These are phyloP conservation scores for Sciaenops ocellatus DNA, from an alignment of 2,797 vertebrate genomes.

Conservation along the genomic window DNA sequence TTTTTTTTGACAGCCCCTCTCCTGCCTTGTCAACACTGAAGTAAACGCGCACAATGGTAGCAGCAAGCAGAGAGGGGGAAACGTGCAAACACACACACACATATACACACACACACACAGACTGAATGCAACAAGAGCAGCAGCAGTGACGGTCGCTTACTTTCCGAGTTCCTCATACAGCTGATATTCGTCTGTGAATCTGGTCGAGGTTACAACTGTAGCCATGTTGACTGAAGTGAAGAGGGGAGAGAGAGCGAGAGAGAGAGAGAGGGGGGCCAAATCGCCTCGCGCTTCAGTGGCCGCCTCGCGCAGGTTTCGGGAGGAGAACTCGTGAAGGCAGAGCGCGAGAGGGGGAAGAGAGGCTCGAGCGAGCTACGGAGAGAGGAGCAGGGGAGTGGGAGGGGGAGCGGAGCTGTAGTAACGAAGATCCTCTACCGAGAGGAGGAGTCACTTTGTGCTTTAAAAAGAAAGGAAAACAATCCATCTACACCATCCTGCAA, in stretches of 20 bases:
- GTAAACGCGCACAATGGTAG: constrained; percentile 69
- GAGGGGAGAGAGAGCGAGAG: constrained; percentile 9
- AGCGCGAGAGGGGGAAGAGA: constrained; percentile 63
- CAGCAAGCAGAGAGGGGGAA: constrained; percentile 19
- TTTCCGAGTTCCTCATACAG: constrained; percentile 98
- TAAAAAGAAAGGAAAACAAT: not conserved
- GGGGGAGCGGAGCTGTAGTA: constrained; percentile 61
- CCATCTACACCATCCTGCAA: too few species aligned
- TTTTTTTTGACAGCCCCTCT: constrained; percentile 65
- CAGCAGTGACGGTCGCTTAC: constrained; percentile 84
- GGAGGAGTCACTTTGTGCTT: constrained; percentile 23
- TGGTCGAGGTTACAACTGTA: constrained; percentile 93
- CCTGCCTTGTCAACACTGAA: constrained; percentile 66
- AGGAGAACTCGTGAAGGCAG: constrained; percentile 83
- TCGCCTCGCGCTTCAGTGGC: constrained; percentile 78
- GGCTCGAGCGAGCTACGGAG: constrained; percentile 54
- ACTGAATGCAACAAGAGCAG: constrained; percentile 68
- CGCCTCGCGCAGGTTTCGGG: constrained; percentile 82
- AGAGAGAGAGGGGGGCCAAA: constrained; percentile 45
- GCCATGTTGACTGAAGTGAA: constrained; percentile 88
- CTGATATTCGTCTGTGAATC: constrained; percentile 98
- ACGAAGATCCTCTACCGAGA: constrained; percentile 62
- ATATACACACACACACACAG: constrained; percentile 12
- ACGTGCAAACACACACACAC: constrained; percentile 43
- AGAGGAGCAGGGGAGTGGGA: constrained; percentile 55